A percentile compares a stretch with the other conserved stretches of the same genome.
phyloP scores from a whole-genome alignment of 1,140 invertebrate genomes.

The Lerema accius region DNA sequence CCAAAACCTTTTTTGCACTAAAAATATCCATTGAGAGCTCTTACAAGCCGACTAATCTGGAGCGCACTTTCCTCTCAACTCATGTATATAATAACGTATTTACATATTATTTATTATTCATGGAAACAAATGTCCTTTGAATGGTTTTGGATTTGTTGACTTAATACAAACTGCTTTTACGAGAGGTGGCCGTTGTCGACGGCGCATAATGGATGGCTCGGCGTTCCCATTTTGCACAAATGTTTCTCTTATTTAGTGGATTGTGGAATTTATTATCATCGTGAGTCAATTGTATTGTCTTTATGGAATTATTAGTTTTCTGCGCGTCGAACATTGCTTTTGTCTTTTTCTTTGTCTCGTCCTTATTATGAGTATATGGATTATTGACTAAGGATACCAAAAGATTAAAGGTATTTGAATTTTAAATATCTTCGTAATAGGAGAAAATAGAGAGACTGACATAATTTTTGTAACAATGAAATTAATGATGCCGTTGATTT shows the following conservation, averaged over 20 bases:
- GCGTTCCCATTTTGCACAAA: constrained; percentile 63
- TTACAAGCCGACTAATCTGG: constrained; percentile 4
- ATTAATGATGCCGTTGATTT: too few relatives aligned
- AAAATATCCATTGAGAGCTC: neutral
- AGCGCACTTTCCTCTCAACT: constrained; percentile 35
- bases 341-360: constrained; percentile 32
- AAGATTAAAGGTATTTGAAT: too few relatives aligned
- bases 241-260: constrained; percentile 66
- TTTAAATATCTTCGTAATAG: too few relatives aligned
- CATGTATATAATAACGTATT: constrained; percentile 65
- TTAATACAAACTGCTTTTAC: constrained; percentile 76
- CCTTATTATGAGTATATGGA: constrained; percentile 31
- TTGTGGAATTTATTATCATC: constrained; percentile 62
- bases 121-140: constrained; percentile 74
- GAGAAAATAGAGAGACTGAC: too few relatives aligned
- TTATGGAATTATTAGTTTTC: constrained; percentile 53
- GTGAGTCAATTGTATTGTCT: constrained; percentile 50
- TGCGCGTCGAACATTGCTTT: constrained; percentile 34
- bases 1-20: neutral
- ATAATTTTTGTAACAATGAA: too few relatives aligned
- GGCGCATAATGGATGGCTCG: constrained; percentile 60
- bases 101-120: constrained; percentile 66
- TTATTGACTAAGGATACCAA: constrained; percentile 16
- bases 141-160: constrained; percentile 76
- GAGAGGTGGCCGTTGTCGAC: constrained; percentile 62